These are phyloP conservation scores for Amphimedon queenslandica DNA, from an alignment of 37 sponge, comb jelly and placozoan genomes.

Conservation along the genomic window DNA sequence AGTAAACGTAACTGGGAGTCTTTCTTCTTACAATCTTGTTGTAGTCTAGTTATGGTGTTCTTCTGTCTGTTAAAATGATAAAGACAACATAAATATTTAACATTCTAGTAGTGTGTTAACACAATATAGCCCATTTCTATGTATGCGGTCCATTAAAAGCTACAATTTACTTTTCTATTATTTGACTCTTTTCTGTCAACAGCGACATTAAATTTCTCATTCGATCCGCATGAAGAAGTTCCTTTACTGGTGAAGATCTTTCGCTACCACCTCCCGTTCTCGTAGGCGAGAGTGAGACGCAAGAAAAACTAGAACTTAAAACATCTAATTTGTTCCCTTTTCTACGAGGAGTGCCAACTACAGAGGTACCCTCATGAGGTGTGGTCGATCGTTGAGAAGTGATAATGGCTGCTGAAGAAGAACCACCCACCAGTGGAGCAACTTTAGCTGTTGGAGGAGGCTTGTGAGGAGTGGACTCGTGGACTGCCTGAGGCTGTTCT, in stretches of 20 bases:
- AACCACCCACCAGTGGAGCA: conserved; percentile 6
- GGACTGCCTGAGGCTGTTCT: too few species aligned
- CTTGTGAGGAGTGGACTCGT: neutral
- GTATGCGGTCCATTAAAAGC: neutral
- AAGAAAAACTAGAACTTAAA: too few species aligned
- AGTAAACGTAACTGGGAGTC: conserved; percentile 17
- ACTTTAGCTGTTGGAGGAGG: conserved; percentile 7
- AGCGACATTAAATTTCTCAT: conserved; percentile 25
- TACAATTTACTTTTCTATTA: conserved; percentile 47
- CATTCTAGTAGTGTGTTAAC: too few species aligned
- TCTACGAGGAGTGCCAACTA: neutral
- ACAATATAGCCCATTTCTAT: too few species aligned
- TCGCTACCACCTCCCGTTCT: neutral
- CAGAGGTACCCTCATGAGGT: neutral
- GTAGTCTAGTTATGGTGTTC: conserved; percentile 23
- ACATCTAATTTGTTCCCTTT: neutral
- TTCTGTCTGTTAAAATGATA: conserved; percentile 34
- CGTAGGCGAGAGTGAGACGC: neutral
- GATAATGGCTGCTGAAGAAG: neutral
- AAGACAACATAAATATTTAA: too few species aligned
- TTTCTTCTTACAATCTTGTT: conserved; percentile 24
- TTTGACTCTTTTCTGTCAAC: conserved; percentile 32
- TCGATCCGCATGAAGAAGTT: conserved; percentile 19
- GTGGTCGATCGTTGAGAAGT: neutral
- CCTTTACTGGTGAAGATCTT: conserved; percentile 1